Conservation (phyloP, 2,113 vertebrate species). For the Leptocoma aspasia region DNA sequence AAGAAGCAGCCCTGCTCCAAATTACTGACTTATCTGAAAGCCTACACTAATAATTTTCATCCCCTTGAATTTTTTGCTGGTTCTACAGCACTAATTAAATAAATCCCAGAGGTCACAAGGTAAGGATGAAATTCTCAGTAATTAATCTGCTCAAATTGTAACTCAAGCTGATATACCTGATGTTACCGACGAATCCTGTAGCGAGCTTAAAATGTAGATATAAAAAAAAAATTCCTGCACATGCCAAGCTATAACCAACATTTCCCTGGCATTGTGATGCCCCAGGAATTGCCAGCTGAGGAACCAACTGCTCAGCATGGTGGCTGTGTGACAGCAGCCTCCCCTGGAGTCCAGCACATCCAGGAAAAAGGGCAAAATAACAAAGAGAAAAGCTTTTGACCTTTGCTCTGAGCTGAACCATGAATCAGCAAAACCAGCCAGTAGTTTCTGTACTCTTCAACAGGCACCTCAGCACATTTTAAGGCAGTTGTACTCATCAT, state of each 20-base stretch:
- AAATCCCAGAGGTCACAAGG: constrained; percentile 52
- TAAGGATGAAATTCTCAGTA: constrained; percentile 42
- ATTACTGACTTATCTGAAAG: background rate
- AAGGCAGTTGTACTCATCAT: background rate
- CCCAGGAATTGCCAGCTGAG: background rate
- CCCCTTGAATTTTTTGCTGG: background rate
- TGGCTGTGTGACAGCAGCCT: background rate
- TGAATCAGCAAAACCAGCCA: constrained; percentile 3
- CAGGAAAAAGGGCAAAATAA: background rate
- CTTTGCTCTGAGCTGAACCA: background rate
- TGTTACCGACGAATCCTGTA: background rate
- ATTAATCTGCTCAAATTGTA: constrained; percentile 47
- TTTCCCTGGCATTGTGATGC: background rate
- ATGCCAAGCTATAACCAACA: background rate
- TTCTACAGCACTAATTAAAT: constrained; percentile 46
- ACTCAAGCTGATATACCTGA: background rate
- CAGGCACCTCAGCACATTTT: background rate
- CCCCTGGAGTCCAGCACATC: fast-evolving
- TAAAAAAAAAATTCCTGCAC: background rate
- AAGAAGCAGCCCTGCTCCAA: background rate
- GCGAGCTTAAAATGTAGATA: background rate
- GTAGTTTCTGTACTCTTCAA: background rate
- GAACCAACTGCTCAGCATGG: background rate
- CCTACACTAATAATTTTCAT: background rate
- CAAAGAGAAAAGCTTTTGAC: constrained; percentile 1